Conservation (phyloP, 1,140 invertebrate genomes). For the Tribolium castaneum region DNA sequence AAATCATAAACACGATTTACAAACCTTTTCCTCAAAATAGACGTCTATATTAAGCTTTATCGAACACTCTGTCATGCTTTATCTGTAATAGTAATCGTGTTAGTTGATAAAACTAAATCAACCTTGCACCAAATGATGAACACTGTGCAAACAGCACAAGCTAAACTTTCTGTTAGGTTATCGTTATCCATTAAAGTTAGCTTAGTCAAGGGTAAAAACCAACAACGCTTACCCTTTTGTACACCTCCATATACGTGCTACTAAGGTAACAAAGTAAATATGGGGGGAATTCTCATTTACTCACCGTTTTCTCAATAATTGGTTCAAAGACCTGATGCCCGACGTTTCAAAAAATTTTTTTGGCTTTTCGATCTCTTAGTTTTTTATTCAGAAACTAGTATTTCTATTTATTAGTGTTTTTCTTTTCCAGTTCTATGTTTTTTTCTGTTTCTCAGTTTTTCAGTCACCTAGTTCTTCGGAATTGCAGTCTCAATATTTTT, state of each 20-base stretch:
- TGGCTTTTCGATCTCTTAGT: too few relatives aligned
- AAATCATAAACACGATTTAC: too few relatives aligned
- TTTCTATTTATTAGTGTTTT: too few relatives aligned
- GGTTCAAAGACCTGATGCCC: background rate
- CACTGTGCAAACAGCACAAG: background rate
- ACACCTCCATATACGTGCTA: background rate
- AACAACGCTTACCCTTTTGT: background rate
- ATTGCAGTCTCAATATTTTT: too few relatives aligned
- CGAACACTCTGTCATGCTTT: background rate
- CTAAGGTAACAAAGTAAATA: constrained; percentile 12
- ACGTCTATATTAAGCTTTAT: background rate
- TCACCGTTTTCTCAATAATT: background rate
- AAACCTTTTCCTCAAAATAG: too few relatives aligned
- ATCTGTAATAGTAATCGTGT: too few relatives aligned
- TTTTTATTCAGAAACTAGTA: too few relatives aligned
- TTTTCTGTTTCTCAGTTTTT: too few relatives aligned
- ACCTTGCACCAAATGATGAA: background rate
- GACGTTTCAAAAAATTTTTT: too few relatives aligned
- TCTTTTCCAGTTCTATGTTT: too few relatives aligned
- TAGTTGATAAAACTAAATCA: too few relatives aligned
- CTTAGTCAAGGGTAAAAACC: constrained; percentile 19
- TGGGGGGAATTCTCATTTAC: background rate
- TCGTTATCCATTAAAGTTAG: constrained; percentile 6
- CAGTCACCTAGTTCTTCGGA: too few relatives aligned
- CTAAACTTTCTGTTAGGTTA: constrained; percentile 17